A percentile compares a stretch with the other conserved stretches of the same genome.
Conservation (phyloP, 2,113 vertebrate genomes). For the Clarias batrachus region DNA sequence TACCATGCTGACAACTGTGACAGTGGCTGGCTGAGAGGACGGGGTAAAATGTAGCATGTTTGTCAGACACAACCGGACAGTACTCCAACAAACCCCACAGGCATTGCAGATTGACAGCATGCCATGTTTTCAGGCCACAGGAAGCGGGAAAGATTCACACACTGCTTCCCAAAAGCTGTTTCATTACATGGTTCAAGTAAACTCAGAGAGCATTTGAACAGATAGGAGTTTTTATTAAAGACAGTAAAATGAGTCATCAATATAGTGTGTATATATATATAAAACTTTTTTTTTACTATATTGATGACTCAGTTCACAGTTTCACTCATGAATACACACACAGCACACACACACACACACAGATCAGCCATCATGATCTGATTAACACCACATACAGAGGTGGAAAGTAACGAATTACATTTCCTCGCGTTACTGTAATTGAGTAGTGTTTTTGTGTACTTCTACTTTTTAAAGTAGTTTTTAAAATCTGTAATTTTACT, state of each 20-base stretch:
- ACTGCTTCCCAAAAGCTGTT: slow-evolving; percentile 26
- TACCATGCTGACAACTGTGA: slow-evolving; percentile 50
- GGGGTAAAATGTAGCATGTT: slow-evolving; percentile 51
- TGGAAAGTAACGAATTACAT: too few species aligned
- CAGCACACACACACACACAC: too few species aligned
- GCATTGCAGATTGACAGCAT: slow-evolving; percentile 33
- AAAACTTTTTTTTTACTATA: too few species aligned
- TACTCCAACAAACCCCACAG: slow-evolving; percentile 35
- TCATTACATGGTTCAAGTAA: slow-evolving; percentile 3
- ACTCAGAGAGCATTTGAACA: slow-evolving; percentile 13
- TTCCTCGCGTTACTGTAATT: too few species aligned
- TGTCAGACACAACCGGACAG: slow-evolving; percentile 48
- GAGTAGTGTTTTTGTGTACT: too few species aligned
- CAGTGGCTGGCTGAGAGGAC: slow-evolving; percentile 46
- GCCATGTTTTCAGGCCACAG: slow-evolving; percentile 22
- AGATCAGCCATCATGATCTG: too few species aligned
- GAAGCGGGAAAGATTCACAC: slow-evolving; percentile 21
- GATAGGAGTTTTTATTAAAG: not conserved
- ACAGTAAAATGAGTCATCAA: not conserved
- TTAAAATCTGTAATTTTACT: too few species aligned
- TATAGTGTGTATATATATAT: too few species aligned
- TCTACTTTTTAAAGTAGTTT: too few species aligned
- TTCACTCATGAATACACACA: too few species aligned
- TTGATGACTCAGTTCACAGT: too few species aligned
- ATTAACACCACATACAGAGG: too few species aligned